Evolutionary conservation across 2,113 vertebrate species (phyloP), one percentile per base, ranked within the genome.

Genomic region (Albula glossodonta): DNA sequence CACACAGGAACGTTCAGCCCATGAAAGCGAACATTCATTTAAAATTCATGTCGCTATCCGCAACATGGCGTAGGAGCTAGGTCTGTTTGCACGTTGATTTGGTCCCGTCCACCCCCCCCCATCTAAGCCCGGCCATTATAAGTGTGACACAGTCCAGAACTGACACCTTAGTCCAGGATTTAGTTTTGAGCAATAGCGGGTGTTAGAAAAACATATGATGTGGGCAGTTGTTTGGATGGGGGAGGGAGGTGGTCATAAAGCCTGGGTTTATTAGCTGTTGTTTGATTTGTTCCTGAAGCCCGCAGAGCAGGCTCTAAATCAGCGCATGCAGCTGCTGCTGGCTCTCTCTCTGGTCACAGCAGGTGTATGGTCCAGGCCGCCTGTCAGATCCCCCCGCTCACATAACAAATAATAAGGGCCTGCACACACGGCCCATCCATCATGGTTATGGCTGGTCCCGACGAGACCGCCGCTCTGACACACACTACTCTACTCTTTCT

Each of bases 321-420:
- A 98, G 97, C 96, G 96, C 90, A 87, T 95, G 95, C 98, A 99
- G 98, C 97, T 99, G 98, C 96, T 93, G 94, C 53, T 52, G 87
- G 91, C 90, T 90, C 77, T 90, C 51, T 22, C 56, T 85, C 94
- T 93, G 94, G 88, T 86, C 96, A 93, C 97, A 97, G 97, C 98
- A 99, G 98, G 98, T 99, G 98, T 97, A 99, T 95, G 94, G 93
- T 93, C 95, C 94, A 91, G 93, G 92, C 95, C 31, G 92, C 93
- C 95, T 95, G 96, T 97, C 96, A 94, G 94, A 95, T 96, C 96
- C 96, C 96, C 95, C 90, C 96, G 94, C 97, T 97, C 97, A 97
- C 96, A 97, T 97, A 96, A 97, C 97, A 98, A 97, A 98, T 97
- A 98, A 98, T 97, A 98, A 97, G 87, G 94, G 96, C 96, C 96